phyloP scores from a whole-genome alignment of 2,888 invertebrate species.

The Drepana falcataria region DNA sequence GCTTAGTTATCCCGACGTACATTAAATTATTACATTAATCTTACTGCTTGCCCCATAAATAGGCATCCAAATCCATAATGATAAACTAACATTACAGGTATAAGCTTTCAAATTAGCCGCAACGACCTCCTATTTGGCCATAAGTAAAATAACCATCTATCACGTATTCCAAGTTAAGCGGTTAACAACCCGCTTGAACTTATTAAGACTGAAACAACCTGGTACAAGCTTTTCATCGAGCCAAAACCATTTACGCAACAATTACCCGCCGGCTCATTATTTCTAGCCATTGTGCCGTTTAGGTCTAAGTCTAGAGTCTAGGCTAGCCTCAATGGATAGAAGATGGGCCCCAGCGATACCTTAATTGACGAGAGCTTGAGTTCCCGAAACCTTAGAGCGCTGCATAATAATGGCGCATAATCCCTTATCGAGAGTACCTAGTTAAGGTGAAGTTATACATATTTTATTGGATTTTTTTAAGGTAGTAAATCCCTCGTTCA shows the following conservation, averaged over 20 bases:
- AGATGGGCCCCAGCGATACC: conserved; percentile 70
- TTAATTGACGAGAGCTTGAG: conserved; percentile 74
- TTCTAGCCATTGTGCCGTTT: conserved; percentile 63
- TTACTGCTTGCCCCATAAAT: not conserved
- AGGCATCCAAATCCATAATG: not conserved
- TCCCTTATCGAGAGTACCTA: conserved; percentile 57
- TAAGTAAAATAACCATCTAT: not conserved
- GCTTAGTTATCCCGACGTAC: not conserved
- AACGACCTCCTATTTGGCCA: not conserved
- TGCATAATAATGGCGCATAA: conserved; percentile 75
- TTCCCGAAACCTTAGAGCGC: conserved; percentile 72
- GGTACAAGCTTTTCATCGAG: conserved; percentile 43
- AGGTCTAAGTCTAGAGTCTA: conserved; percentile 40
- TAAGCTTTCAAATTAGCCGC: not conserved
- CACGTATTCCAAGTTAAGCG: conserved; percentile 1
- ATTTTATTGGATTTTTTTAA: too few species aligned
- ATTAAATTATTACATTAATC: not conserved
- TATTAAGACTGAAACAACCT: conserved; percentile 38
- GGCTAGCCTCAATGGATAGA: conserved; percentile 50
- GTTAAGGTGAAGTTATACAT: conserved; percentile 45
- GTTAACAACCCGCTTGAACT: conserved; percentile 15
- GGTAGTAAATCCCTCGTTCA: too few species aligned
- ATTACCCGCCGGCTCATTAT: conserved; percentile 64
- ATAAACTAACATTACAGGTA: not conserved
- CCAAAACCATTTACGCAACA: conserved; percentile 53